phyloP scores from a whole-genome alignment of 2,797 vertebrate species.

The Tachyglossus aculeatus region DNA sequence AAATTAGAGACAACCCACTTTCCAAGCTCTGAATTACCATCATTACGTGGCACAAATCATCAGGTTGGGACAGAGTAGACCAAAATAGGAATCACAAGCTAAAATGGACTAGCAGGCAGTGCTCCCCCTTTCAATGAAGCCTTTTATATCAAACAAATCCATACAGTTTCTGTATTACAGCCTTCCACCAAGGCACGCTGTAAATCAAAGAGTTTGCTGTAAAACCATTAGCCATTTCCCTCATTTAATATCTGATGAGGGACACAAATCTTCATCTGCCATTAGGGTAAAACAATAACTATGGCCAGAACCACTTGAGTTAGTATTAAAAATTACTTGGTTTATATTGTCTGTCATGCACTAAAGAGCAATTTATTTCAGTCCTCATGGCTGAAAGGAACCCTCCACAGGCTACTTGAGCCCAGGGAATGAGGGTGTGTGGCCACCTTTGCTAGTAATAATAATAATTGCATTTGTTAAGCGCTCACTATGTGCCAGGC shows the following conservation, averaged over 20 bases:
- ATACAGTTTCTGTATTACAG: conserved; percentile 5
- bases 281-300: conserved; percentile 51
- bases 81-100: conserved; percentile 47
- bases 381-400: too few species aligned
- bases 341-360: conserved; percentile 31
- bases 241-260: conserved; percentile 58
- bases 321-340: conserved; percentile 31
- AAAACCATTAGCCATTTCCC: conserved; percentile 46
- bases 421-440: too few species aligned
- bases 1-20: conserved; percentile 56
- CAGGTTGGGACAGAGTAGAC: conserved; percentile 22
- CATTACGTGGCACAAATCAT: conserved; percentile 41
- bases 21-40: conserved; percentile 43
- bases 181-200: conserved; percentile 23
- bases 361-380: not conserved
- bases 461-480: too few species aligned
- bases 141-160: conserved; percentile 57
- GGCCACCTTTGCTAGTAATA: too few species aligned
- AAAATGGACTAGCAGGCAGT: conserved; percentile 21
- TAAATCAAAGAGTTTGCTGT: conserved; percentile 61
- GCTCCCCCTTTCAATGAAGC: conserved; percentile 36
- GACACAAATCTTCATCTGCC: conserved; percentile 63
- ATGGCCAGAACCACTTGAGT: conserved; percentile 41
- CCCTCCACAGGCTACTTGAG: too few species aligned
- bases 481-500: too few species aligned